Base-by-base conservation (phyloP, 2,797 vertebrate species). In the Chelonia mydas region DNA sequence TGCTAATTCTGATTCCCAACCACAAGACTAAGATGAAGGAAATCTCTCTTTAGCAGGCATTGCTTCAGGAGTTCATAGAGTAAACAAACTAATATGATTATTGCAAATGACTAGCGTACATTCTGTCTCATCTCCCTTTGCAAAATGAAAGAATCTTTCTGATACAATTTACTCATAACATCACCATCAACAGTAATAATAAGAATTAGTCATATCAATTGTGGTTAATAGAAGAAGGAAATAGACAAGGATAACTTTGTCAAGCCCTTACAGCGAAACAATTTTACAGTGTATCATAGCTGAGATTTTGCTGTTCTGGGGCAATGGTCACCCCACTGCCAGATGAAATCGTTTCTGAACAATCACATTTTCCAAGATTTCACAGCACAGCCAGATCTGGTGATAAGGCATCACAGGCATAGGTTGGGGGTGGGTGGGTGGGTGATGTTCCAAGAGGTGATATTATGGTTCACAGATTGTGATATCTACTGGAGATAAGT, bases 31-130 rank as follows among this genome's bases (percentile, higher is more conserved):
- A 2, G 57, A 45, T 76, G 15, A 4, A 78, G 77, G 54, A 92
- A 88, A 89, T 86, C 92, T 78, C 74, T 88, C 84, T 93, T 88
- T n/a, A 94, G 89, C 83, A 87, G 86, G 88, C 65, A 84, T n/a
- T 74, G 74, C 86, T 95, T 95, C 93, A 95, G 89, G 88, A 84
- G 81, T 25, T 96, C 95, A 95, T 96, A 95, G 92, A 89, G 93
- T 94, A 97, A 97, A 95, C 95, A 96, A 97, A 93, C 93, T 84
- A 94, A 84, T 90, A 91, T 94, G 91, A 96, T 97, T 55, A 90
- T 96, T 96, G 83, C 1, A 16, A 79, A 61, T 86, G 91, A 95
- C 83, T 92, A 94, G 93, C 89, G 93, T 68, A 86, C 89, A 53
- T 2, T 23, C 82, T 93, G 68, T 57, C 51, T 87, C 90, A 86